These are phyloP conservation scores for Aldrovandia affinis DNA, from an alignment of 2,797 vertebrate genomes.

Conservation along the genomic window DNA sequence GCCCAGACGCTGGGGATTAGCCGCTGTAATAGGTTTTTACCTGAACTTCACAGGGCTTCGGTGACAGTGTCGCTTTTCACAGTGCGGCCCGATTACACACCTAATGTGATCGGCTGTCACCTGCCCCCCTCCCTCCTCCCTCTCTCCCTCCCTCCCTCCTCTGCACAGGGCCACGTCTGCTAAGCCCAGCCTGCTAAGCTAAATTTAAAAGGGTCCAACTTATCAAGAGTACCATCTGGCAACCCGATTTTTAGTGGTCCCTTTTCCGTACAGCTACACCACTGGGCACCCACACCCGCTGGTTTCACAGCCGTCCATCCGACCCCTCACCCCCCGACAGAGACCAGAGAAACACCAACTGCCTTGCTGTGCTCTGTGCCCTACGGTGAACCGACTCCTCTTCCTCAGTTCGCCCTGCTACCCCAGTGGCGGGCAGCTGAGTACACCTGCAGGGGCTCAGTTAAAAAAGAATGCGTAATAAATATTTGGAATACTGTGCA, in stretches of 20 bases:
- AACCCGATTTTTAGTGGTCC: neutral
- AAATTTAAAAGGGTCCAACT: neutral
- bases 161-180: neutral
- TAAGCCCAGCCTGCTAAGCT: neutral
- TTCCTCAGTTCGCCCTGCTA: neutral
- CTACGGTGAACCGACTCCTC: neutral
- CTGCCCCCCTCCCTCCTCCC: neutral
- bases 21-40: constrained; percentile 11
- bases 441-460: neutral
- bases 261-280: neutral
- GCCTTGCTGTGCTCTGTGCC: neutral
- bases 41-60: constrained; percentile 6
- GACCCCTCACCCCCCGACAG: neutral
- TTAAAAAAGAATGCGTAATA: neutral
- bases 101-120: neutral
- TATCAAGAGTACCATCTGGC: neutral
- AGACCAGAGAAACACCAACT: neutral
- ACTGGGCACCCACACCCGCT: neutral
- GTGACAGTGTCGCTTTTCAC: neutral
- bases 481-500: neutral
- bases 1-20: constrained; percentile 4
- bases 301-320: neutral
- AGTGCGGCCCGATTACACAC: neutral
- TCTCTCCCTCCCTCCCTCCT: neutral
- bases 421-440: neutral